Evolutionary conservation across 1,140 invertebrate genomes (phyloP), one percentile per base, ranked within the genome.

Genomic region (Drosophila leontia): DNA sequence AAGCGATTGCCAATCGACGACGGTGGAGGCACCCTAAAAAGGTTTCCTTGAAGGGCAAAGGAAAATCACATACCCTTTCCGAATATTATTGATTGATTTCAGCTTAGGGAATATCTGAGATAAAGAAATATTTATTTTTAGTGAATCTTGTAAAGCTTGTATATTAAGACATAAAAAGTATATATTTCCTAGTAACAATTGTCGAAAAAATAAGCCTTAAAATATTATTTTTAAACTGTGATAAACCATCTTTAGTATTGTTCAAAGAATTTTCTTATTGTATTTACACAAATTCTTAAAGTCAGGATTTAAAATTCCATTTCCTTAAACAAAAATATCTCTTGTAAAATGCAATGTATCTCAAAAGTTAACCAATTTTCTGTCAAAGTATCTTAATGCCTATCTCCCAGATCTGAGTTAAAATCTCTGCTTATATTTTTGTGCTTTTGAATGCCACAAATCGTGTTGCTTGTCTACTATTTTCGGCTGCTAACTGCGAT

Each of bases 381-480:
- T 62, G 75, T 61, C 60, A 78, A 78, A 51, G 80, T 65, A 83
- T 80, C 78, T 71, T 17, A 77, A 61, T 51, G 55, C 65, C 77
- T 88, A 87, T 87, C 84, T 59, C 47, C 26, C 44, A 44, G 68
- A 86, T 86, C 79, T 57, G 42, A 75, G 50, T 78, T 59, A 57
- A 77, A 68, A 75, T 45, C 50, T 53, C 45, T 81, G 68, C 58
- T 44, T 64, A 65, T 61, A 41, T 41, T 74, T 82, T 83, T 83
- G 82, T 62, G n/a, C 57, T 78, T 82, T 83, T 83, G 82, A 84
- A 84, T 84, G 81, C 82, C 81, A 84, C 83, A 77, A 84, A 67
- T 44, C 56, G 68, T 86, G 74, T 81, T 74, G 59, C 60, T 55
- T 64, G 74, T 42, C 44, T 74, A 17, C 37, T 65, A 51, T 69